Evolutionary conservation across 2,797 vertebrate species (phyloP).

Genomic region (Acomys russatus): DNA sequence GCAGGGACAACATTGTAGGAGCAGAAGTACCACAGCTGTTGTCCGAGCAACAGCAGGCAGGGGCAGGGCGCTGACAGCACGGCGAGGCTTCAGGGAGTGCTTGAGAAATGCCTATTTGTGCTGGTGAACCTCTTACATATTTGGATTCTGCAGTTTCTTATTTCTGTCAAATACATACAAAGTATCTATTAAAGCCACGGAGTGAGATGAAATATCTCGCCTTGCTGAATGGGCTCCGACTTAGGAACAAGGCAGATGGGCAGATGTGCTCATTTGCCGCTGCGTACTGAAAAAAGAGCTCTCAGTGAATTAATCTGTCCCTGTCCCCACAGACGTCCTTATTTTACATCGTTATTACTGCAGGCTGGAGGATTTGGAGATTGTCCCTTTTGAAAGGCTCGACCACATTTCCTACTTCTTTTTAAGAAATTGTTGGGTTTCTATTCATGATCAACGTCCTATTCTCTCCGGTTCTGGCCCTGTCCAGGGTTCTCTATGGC

Average conservation of each 20-base stretch:
- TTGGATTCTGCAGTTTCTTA: not conserved
- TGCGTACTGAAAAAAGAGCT: not conserved
- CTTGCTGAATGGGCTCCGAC: not conserved
- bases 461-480: not conserved
- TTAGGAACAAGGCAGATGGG: not conserved
- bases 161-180: not conserved
- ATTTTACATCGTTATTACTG: not conserved
- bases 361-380: not conserved
- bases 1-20: accelerated
- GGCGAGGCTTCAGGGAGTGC: not conserved
- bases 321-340: not conserved
- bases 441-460: not conserved
- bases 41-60: not conserved
- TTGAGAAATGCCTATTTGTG: not conserved
- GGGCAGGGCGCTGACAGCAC: accelerated
- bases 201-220: not conserved
- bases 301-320: not conserved
- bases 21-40: not conserved
- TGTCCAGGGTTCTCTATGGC: too few relatives aligned
- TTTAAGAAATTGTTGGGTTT: not conserved
- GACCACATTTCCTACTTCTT: not conserved
- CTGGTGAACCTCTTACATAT: not conserved
- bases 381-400: not conserved
- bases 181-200: not conserved
- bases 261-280: not conserved